These are phyloP conservation scores for Etia nguti DNA, from an alignment of 2,113 vertebrate genomes.

Conservation along the genomic window DNA sequence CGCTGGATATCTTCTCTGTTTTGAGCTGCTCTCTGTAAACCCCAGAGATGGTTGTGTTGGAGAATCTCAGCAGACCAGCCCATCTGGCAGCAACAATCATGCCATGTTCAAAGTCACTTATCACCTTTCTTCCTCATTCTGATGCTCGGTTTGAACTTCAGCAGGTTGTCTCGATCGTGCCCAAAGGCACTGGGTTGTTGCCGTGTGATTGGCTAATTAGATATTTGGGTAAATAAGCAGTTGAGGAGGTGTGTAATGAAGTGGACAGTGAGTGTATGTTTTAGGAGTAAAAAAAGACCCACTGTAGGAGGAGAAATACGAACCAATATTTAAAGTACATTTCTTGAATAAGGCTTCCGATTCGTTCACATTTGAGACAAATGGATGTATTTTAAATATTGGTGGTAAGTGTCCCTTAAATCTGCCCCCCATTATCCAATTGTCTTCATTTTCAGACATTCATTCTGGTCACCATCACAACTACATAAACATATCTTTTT, in stretches of 20 bases:
- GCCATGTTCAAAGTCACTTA: not conserved
- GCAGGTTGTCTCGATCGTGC: rapidly evolving
- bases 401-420: not conserved
- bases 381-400: not conserved
- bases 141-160: not conserved
- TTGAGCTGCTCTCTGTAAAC: not conserved
- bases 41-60: not conserved
- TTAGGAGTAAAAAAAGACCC: not conserved
- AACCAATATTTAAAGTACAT: not conserved
- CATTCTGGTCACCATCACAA: not conserved
- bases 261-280: not conserved
- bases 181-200: not conserved
- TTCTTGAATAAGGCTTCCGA: not conserved
- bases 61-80: not conserved
- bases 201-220: not conserved
- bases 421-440: not conserved
- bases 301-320: rapidly evolving
- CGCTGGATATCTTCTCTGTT: not conserved
- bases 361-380: rapidly evolving
- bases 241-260: not conserved
- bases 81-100: not conserved
- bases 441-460: not conserved
- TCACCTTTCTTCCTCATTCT: not conserved
- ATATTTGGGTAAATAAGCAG: not conserved
- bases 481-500: rapidly evolving